These are phyloP conservation scores for Strix uralensis DNA, from an alignment of 2,113 vertebrate genomes.

Conservation along the genomic window DNA sequence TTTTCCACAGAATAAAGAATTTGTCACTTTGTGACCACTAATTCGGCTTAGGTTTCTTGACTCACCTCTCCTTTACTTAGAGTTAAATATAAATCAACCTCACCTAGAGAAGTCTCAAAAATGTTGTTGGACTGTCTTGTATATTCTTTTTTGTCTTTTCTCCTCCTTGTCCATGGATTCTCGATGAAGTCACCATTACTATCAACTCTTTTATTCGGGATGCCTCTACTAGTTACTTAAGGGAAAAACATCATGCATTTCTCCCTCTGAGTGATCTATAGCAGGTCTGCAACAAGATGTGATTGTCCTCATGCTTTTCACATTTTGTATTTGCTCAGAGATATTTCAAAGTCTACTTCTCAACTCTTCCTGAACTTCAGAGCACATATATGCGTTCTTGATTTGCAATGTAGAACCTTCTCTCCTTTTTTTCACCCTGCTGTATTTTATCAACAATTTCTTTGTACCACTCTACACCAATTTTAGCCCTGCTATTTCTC, in stretches of 20 bases:
- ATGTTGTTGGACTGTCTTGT: neutral
- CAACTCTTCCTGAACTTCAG: neutral
- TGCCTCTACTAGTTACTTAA: neutral
- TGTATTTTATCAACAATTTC: neutral
- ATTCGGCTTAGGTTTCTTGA: neutral
- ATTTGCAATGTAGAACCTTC: neutral
- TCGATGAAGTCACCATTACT: neutral
- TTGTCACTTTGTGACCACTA: neutral
- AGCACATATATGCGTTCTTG: neutral
- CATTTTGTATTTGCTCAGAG: neutral
- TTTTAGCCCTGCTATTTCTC: neutral
- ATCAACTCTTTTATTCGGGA: neutral
- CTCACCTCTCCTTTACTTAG: neutral
- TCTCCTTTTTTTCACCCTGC: neutral
- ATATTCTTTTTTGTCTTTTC: neutral
- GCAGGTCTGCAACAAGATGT: neutral
- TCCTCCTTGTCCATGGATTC: fast-evolving
- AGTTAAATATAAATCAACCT: neutral
- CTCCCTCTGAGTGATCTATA: neutral
- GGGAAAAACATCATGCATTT: neutral
- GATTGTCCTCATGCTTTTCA: neutral
- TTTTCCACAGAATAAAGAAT: neutral
- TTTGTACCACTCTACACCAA: neutral
- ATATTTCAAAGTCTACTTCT: neutral
- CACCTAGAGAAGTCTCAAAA: neutral